Percentiles rank a stretch among this genome's conserved stretches.
Conservation (phyloP, 1,140 invertebrate genomes). For the Acromyrmex charruanus region DNA sequence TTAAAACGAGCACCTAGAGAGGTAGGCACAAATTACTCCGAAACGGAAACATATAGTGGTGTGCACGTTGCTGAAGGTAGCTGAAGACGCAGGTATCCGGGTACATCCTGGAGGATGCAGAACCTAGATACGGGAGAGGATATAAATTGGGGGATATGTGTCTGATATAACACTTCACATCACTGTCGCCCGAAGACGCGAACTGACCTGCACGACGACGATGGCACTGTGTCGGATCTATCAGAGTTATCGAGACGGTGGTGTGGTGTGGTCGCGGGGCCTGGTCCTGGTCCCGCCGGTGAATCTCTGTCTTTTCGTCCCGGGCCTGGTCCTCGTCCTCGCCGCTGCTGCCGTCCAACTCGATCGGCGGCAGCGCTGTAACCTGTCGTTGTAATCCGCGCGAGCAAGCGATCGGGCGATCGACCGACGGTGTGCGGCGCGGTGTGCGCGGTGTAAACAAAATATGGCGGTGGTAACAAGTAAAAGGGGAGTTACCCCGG, state of each 20-base stretch:
- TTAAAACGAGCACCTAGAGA: neutral
- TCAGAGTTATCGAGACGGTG: conserved; percentile 9
- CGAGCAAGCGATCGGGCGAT: conserved; percentile 37
- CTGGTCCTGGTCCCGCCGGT: conserved; percentile 38
- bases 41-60: neutral
- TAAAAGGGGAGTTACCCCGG: conserved; percentile 47
- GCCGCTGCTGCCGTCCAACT: conserved; percentile 60
- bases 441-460: conserved; percentile 61
- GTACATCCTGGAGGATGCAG: neutral
- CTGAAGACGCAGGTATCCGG: neutral
- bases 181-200: conserved; percentile 21
- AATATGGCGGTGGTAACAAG: conserved; percentile 26
- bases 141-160: neutral
- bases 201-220: conserved; percentile 57
- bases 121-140: neutral
- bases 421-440: conserved; percentile 35
- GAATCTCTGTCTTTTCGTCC: conserved; percentile 47
- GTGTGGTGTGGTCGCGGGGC: conserved; percentile 7
- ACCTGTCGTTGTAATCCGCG: conserved; percentile 50
- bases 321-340: conserved; percentile 50
- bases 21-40: neutral
- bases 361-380: conserved; percentile 58
- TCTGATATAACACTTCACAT: conserved; percentile 5
- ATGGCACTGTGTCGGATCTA: neutral
- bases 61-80: too few relatives aligned